Conservation (phyloP, 1,140 invertebrate genomes). For the Drosophila neocordata region DNA sequence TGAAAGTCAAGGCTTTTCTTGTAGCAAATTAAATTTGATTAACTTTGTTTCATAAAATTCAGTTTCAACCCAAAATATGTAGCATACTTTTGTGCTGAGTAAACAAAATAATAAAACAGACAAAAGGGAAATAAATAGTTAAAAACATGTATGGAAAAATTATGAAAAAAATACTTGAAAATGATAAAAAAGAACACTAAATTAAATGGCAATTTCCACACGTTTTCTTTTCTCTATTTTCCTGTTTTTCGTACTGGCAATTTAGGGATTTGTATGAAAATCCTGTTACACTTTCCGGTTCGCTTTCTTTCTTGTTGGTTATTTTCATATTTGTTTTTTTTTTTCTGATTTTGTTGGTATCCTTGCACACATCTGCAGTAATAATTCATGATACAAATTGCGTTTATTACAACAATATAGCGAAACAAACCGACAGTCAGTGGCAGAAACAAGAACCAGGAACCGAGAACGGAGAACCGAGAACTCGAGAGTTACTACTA, state of each 20-base stretch:
- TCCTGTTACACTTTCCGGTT: slow-evolving; percentile 3
- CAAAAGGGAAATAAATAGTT: neutral
- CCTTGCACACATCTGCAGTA: slow-evolving; percentile 62
- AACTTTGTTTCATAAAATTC: neutral
- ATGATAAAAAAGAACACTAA: neutral
- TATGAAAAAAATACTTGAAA: neutral
- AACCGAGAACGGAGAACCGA: no score
- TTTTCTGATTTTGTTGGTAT: slow-evolving; percentile 39
- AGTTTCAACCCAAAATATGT: neutral
- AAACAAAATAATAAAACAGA: neutral
- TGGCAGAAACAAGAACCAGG: slow-evolving; percentile 21
- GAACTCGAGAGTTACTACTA: no score
- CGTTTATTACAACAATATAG: slow-evolving; percentile 73
- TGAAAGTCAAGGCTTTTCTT: neutral
- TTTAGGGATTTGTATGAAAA: neutral
- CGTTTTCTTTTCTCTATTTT: neutral
- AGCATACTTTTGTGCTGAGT: neutral
- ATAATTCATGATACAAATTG: slow-evolving; percentile 79
- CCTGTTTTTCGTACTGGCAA: neutral
- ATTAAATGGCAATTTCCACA: slow-evolving; percentile 10
- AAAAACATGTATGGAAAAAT: no score
- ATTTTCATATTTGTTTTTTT: neutral
- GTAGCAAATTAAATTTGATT: neutral
- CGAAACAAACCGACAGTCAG: slow-evolving; percentile 25
- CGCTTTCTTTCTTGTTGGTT: neutral